Base-by-base conservation (phyloP, 2,113 vertebrate species). In the Microtus pennsylvanicus region DNA sequence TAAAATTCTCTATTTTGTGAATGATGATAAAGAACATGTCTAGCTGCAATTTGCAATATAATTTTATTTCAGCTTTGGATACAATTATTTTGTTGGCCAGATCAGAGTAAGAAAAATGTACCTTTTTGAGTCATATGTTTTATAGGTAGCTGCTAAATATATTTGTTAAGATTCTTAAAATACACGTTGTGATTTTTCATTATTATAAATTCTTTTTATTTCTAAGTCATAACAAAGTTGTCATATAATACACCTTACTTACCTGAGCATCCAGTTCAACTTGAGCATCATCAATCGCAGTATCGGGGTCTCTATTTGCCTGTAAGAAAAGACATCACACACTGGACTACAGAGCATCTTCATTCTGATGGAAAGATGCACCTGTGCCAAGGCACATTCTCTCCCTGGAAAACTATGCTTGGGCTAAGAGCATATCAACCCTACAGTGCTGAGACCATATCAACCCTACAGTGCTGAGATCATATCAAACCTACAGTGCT, bases 251-350 rank as follows among this genome's bases (percentile, higher is more conserved):
- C 9, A 33, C 35, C 55, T 87, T 77, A 98, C 98, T 90, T 95
- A 99, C 99, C 99, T 99, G 99, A 19, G 99, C 99, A 89, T 99
- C 99, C 90, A 99, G 99, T 94, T 99, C 99, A 76, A 99, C 99
- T 65, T 98, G 97, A 52, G 93, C 96, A 38, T 97, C 97, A 63
- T 99, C 98, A 17, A 99, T 97, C 47, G 96, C 30, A 33, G 30
- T 42, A 0, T 99, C 99, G 12, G 99, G 98, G 95, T 99, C 99
- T 90, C 99, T 98, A n/a, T 98, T 99, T 0, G 98, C 99, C 99
- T 99, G 89, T 65, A 93, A 72, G 92, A 97, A 47, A 87, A 26
- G 80, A 65, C 5, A 7, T n/a, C 50, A 85, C 30, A 4, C 75
- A 74, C 0, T 74, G n/a, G 74, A 55, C 22, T 8, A 33, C 2